Evolutionary conservation across 2,888 invertebrate genomes (phyloP), one percentile per base, ranked within the genome.

Genomic region (Agapostemon virescens): DNA sequence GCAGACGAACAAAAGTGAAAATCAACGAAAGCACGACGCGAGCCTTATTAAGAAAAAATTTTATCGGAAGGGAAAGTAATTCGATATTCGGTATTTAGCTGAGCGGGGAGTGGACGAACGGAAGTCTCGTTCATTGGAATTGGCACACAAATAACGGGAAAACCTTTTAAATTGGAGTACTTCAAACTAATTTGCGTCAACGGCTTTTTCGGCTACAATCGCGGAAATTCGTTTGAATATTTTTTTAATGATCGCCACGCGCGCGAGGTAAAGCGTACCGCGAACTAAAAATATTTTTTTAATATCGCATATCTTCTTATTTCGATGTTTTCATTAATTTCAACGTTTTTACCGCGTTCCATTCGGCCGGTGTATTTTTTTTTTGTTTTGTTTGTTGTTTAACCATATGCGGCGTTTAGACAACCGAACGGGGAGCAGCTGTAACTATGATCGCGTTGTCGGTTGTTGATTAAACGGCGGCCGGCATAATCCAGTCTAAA

Each of bases 211-310:
- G 23, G 13, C 52, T 13, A 23, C 23, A 23, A n/a, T 23, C 52
- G 23, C 52, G 13, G 23, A 11, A 52, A 23, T 52, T 52, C 13
- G 52, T 23, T 52, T 23, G 23, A 23, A 52, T 23, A 55, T 55
- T 55, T 26, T 55, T 55, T 55, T 55, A 55, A 55, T 55, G 52
- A 55, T 55, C 52, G 13, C 52, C 52, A 23, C 26, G 5, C 52
- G 23, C 52, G 5, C 52, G 4, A 15, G 13, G 23, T 5, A 5
- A 5, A 52, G 23, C 52, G 1, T 26, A 26, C 23, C 23, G 0
- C 55, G 55, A 55, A 5, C 26, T 6, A 26, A 15, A 55, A 55
- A 26, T 26, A 6, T 26, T 55, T 55, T 55, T 26, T 15, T 15
- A 15, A 55, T 26, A 2, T 6, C 26, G 55, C 23, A 26, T 26